phyloP scores from a whole-genome alignment of 2,113 vertebrate species.

The Typhlomys cinereus region DNA sequence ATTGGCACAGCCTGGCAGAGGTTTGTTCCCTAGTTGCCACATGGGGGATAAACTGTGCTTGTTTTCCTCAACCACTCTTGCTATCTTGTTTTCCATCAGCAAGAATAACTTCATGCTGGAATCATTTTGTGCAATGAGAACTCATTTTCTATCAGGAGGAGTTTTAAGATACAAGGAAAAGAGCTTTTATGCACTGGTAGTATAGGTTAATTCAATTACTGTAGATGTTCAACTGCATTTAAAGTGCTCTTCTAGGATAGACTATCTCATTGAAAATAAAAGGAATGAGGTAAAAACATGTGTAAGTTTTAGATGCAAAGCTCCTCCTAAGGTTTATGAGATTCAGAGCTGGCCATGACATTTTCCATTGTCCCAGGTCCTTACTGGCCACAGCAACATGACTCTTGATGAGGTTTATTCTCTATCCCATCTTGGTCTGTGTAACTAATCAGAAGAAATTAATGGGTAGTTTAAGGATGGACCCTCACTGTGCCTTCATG shows the following conservation, averaged over 20 bases:
- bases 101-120: constrained; percentile 71
- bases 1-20: not conserved
- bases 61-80: constrained; percentile 38
- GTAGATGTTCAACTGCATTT: constrained; percentile 2
- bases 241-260: not conserved
- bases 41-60: not conserved
- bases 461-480: constrained; percentile 21
- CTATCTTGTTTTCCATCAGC: constrained; percentile 30
- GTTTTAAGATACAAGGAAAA: not conserved
- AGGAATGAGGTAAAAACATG: not conserved
- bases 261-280: not conserved
- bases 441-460: not conserved
- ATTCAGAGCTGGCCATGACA: not conserved
- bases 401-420: not conserved
- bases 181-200: not conserved
- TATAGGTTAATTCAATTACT: not conserved
- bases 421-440: not conserved
- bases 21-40: not conserved
- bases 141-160: constrained; percentile 34
- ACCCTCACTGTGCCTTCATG: not conserved
- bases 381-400: not conserved
- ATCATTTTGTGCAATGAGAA: constrained; percentile 60
- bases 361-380: not conserved
- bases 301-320: too few species aligned
- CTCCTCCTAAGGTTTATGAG: not conserved